Evolutionary conservation across 2,888 invertebrate species (phyloP).

Genomic region (Acronicta aceris): DNA sequence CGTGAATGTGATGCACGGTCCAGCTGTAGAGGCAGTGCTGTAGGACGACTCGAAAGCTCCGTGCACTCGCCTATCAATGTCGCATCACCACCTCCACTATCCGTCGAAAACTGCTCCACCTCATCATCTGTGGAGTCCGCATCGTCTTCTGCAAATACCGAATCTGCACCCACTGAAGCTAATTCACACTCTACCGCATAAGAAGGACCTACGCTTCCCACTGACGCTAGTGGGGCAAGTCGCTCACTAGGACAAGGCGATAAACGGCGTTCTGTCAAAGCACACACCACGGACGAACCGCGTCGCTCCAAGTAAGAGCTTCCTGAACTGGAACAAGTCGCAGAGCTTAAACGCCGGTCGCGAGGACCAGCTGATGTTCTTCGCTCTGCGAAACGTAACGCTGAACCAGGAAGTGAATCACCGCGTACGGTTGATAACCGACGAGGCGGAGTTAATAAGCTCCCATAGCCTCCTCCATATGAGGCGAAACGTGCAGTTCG

Average conservation of each 20-base stretch:
- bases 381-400: conserved; percentile 86
- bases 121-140: conserved; percentile 95
- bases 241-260: conserved; percentile 92
- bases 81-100: conserved; percentile 91
- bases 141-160: conserved; percentile 93
- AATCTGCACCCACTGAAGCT: conserved; percentile 93
- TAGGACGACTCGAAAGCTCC: conserved; percentile 80
- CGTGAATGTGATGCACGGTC: conserved; percentile 91
- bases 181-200: conserved; percentile 92
- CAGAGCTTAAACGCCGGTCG: conserved; percentile 92
- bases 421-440: conserved; percentile 89
- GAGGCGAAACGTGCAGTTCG: conserved; percentile 83
- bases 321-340: conserved; percentile 95
- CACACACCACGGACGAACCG: conserved; percentile 94
- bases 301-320: conserved; percentile 95
- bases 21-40: conserved; percentile 73
- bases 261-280: conserved; percentile 93
- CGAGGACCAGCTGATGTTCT: conserved; percentile 84
- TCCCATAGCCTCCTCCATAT: conserved; percentile 91
- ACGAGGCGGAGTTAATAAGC: conserved; percentile 92
- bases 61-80: conserved; percentile 78
- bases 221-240: conserved; percentile 94
- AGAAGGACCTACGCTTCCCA: conserved; percentile 93
- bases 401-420: conserved; percentile 90
- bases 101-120: conserved; percentile 95